These are phyloP conservation scores for Tenodera sinensis DNA, from an alignment of 2,888 invertebrate genomes.

Conservation along the genomic window DNA sequence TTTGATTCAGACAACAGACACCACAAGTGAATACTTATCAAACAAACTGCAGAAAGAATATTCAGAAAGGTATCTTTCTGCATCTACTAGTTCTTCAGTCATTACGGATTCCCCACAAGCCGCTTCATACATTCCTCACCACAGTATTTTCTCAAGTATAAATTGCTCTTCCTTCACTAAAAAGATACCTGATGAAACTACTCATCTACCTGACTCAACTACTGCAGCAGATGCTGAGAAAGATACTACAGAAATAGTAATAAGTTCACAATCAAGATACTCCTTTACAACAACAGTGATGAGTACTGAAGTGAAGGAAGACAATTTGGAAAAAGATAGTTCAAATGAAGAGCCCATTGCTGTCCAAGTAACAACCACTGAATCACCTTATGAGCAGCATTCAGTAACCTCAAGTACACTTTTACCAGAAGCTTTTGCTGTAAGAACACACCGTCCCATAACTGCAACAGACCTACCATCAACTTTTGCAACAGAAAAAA, in stretches of 20 bases:
- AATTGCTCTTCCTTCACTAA: neutral
- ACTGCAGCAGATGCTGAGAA: too few species aligned
- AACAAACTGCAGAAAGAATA: neutral
- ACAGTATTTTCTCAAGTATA: neutral
- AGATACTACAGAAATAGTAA: neutral
- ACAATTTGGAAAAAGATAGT: neutral
- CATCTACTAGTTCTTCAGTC: neutral
- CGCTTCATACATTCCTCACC: neutral
- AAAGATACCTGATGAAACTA: neutral
- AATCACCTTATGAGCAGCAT: neutral
- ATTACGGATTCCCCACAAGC: neutral
- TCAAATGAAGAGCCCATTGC: neutral
- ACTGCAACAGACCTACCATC: neutral
- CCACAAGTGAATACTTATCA: neutral
- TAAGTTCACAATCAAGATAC: too few species aligned
- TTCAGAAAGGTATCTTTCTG: neutral
- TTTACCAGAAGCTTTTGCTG: neutral
- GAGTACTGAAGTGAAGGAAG: neutral
- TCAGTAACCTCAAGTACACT: neutral
- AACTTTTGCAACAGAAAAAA: neutral
- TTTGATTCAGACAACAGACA: neutral
- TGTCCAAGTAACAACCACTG: neutral
- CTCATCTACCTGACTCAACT: neutral
- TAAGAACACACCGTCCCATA: neutral
- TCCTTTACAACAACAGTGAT: neutral